Conservation (phyloP, 2,888 invertebrate species). For the Amiota minor region DNA sequence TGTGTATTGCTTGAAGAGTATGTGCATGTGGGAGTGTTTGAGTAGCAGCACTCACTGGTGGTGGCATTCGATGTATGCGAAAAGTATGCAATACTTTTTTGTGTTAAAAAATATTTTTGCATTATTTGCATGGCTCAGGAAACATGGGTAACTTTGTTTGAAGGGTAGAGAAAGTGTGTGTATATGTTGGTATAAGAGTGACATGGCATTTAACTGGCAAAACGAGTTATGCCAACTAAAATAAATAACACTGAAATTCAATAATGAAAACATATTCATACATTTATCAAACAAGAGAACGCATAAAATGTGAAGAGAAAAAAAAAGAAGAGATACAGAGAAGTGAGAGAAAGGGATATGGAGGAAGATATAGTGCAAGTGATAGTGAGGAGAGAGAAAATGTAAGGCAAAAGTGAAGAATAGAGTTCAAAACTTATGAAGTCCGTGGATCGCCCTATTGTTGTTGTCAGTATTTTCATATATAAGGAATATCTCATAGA, state of each 20-base stretch:
- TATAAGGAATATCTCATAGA: too few species aligned
- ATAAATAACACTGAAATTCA: slow-evolving; percentile 8
- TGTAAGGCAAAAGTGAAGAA: too few species aligned
- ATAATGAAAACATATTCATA: background rate
- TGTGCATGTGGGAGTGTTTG: background rate
- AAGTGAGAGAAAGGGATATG: background rate
- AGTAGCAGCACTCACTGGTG: too few species aligned
- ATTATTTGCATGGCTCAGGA: background rate
- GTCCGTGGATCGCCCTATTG: too few species aligned
- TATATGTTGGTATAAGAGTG: background rate
- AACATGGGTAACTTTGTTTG: background rate
- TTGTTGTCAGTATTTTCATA: too few species aligned
- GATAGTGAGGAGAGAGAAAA: background rate
- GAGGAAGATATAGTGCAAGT: background rate
- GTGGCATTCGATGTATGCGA: slow-evolving; percentile 9
- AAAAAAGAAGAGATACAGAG: background rate
- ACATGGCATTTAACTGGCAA: slow-evolving; percentile 16
- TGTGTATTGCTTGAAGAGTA: background rate
- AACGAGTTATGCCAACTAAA: slow-evolving; percentile 15
- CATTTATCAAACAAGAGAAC: background rate
- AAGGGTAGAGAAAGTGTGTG: background rate
- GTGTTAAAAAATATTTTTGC: too few species aligned
- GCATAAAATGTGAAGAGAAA: background rate
- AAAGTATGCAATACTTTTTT: slow-evolving; percentile 15
- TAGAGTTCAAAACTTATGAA: too few species aligned